Conservation (phyloP, 2,113 vertebrate genomes). For the Lutjanus erythropterus region DNA sequence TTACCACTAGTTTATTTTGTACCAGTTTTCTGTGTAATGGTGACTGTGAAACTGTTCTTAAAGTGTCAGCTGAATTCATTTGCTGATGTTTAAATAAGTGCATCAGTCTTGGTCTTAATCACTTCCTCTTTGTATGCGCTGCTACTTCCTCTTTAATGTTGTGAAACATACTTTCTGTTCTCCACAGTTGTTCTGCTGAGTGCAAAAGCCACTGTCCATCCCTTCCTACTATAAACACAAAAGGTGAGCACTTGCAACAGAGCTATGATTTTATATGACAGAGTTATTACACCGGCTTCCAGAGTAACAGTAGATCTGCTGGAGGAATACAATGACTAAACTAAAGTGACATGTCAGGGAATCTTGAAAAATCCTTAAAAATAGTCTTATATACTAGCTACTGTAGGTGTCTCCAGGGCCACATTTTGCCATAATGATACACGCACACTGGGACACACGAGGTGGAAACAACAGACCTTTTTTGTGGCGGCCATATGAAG, state of each 20-base stretch:
- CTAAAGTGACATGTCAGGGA: too few relatives aligned
- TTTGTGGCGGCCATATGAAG: too few relatives aligned
- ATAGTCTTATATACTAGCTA: too few relatives aligned
- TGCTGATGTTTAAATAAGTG: background rate
- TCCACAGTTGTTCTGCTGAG: slow-evolving; percentile 61
- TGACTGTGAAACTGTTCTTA: background rate
- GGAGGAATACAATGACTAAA: too few relatives aligned
- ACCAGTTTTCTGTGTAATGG: background rate
- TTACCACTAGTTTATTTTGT: background rate
- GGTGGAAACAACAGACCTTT: too few relatives aligned
- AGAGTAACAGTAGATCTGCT: too few relatives aligned
- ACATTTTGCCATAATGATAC: too few relatives aligned
- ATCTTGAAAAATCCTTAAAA: too few relatives aligned
- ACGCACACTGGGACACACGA: too few relatives aligned
- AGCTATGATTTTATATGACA: too few relatives aligned
- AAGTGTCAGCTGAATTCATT: background rate
- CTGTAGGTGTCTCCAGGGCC: too few relatives aligned
- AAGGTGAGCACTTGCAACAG: slow-evolving; percentile 40
- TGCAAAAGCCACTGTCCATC: slow-evolving; percentile 36
- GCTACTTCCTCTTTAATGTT: slow-evolving; percentile 60
- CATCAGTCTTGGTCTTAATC: slow-evolving; percentile 4
- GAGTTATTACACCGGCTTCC: too few relatives aligned
- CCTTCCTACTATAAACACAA: rapidly evolving
- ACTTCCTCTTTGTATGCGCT: slow-evolving; percentile 62
- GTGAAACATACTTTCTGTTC: slow-evolving; percentile 48